Evolutionary conservation across 53 echinoderm and acorn worm genomes (phyloP).

Genomic region (Actinopyga echinites): DNA sequence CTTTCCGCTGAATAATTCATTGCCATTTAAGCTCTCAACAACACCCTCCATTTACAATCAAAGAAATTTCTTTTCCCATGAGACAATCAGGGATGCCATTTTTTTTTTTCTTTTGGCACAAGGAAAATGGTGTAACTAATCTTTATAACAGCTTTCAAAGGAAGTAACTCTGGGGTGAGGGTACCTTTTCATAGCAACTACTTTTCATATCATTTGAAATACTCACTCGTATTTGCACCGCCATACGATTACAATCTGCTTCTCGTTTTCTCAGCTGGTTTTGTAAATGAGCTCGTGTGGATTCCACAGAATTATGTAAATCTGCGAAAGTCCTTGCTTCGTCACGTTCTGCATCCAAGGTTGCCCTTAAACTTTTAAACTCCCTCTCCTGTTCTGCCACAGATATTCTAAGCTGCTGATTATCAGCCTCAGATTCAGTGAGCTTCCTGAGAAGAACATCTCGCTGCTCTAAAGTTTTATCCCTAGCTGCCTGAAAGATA

Average conservation of each 20-base stretch:
- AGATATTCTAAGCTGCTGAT: conserved; percentile 65
- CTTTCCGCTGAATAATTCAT: no score
- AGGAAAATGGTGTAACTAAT: no score
- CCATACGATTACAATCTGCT: conserved; percentile 95
- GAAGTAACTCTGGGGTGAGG: no score
- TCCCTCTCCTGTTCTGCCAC: conserved; percentile 66
- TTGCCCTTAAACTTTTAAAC: conserved; percentile 54
- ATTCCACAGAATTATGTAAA: conserved; percentile 72
- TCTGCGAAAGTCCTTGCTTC: conserved; percentile 75
- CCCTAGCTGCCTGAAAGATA: conserved; percentile 53
- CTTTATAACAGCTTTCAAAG: no score
- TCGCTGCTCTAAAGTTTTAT: conserved; percentile 76
- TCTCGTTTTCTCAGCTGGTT: conserved; percentile 93
- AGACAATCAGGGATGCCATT: no score
- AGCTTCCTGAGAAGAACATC: conserved; percentile 91
- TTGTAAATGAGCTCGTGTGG: conserved; percentile 90
- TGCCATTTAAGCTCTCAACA: no score
- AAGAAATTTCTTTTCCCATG: no score
- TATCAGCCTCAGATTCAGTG: conserved; percentile 80
- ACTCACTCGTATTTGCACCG: conserved; percentile 83
- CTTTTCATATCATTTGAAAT: no score
- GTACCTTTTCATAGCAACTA: no score
- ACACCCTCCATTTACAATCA: no score
- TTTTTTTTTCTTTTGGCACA: no score
- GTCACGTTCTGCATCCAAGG: conserved; percentile 68